Evolutionary conservation across 2,113 vertebrate species (phyloP), one percentile per base, ranked within the genome.

Genomic region (Ranitomeya variabilis): DNA sequence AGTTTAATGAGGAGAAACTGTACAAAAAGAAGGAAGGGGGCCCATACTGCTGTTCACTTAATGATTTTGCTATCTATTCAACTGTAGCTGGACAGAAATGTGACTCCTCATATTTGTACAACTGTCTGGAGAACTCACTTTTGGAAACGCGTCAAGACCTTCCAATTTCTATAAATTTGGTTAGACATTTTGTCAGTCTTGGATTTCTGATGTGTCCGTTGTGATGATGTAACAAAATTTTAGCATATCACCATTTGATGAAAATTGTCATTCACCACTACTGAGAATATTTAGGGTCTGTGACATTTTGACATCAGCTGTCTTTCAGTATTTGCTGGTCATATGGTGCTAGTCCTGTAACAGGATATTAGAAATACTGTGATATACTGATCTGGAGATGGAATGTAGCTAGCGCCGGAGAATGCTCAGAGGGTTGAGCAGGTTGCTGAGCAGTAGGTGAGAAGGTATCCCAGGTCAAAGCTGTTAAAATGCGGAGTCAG

Each of bases 401-500:
- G 74, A 7, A 31, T 31, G 54, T 13, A 54, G 18, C n/a, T 54
- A 54, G 45, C 54, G 15, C 0, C 21, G 15, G 71, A 14, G 71
- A 51, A 51, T 71, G 71, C 51, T 74, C 71, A 78, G 76, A 45
- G n/a, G 13, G 51, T 15, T n/a, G n/a, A 78, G 51, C 11, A 78
- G 45, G 37, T 45, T 52, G 69, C 69, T 3, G 71, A 74, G 26
- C 31, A 45, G 16, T 16, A 45, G 71, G 18, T n/a, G 76, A 78
- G 74, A 9, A 8, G 16, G 45, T 13, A 4, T 18, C 45, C 19
- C 74, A 77, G 74, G 74, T 77, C 74, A 77, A 13, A n/a, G 76
- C 76, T 78, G 76, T 78, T 78, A 54, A 54, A 78, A 78, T 78
- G 76, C 51, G n/a, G 76, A 78, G 76, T 54, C 76, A 54, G 76